These are phyloP conservation scores for Vombatus ursinus DNA, from an alignment of 2,113 vertebrate species.

Conservation along the genomic window DNA sequence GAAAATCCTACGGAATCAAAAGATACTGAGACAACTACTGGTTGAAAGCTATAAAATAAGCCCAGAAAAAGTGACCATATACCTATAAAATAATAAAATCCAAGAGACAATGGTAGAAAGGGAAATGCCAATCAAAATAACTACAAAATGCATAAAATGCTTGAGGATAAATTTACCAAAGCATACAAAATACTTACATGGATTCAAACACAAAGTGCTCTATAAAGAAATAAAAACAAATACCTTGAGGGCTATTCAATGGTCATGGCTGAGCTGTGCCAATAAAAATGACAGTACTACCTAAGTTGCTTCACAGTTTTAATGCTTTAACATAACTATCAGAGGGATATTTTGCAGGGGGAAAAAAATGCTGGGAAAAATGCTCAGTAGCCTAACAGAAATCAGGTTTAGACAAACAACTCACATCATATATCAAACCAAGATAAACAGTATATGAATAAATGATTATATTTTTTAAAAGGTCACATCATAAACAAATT, in stretches of 20 bases:
- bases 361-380: too few species aligned
- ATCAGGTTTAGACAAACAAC: background rate
- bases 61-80: background rate
- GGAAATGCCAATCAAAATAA: background rate
- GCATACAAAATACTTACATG: background rate
- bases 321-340: too few species aligned
- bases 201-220: background rate
- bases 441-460: background rate
- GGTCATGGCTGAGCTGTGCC: too few species aligned
- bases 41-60: too few species aligned
- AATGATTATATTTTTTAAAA: background rate
- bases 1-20: background rate
- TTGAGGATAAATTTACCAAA: background rate
- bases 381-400: background rate
- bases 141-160: background rate
- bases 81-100: background rate
- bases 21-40: too few species aligned
- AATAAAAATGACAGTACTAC: too few species aligned
- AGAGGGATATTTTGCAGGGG: too few species aligned
- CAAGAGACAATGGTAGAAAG: background rate
- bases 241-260: background rate
- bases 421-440: background rate
- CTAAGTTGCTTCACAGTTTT: too few species aligned
- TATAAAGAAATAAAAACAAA: background rate
- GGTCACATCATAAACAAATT: background rate